phyloP scores from a whole-genome alignment of 2,113 vertebrate species.

The Carassius carassius region DNA sequence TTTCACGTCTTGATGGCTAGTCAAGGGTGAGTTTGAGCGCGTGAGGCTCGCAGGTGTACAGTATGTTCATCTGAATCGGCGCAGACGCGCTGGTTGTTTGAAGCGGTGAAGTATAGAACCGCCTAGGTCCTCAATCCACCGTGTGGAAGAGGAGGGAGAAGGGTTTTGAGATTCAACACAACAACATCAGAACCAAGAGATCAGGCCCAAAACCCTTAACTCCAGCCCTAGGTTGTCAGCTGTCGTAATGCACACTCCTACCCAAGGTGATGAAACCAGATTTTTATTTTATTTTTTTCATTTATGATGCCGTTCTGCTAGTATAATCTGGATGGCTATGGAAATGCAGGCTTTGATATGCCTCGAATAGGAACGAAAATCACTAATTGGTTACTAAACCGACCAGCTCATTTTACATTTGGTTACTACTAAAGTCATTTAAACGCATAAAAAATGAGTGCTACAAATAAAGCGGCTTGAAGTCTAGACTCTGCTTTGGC shows the following conservation, averaged over 20 bases:
- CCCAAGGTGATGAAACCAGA: constrained; percentile 74
- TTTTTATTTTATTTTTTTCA: constrained; percentile 48
- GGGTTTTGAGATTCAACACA: constrained; percentile 78
- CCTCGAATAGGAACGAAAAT: constrained; percentile 45
- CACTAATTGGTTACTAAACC: background rate
- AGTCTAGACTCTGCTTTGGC: constrained; percentile 15
- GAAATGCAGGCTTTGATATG: constrained; percentile 47
- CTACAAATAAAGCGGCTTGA: background rate
- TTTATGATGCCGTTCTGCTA: constrained; percentile 52
- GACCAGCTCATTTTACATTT: constrained; percentile 20
- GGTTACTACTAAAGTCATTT: background rate
- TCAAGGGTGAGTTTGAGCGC: constrained; percentile 52
- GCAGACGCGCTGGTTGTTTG: constrained; percentile 75
- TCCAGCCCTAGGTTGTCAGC: constrained; percentile 81
- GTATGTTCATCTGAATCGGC: constrained; percentile 75
- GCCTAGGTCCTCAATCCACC: constrained; percentile 85
- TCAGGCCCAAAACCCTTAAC: constrained; percentile 83
- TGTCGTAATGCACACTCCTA: constrained; percentile 82
- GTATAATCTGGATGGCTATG: background rate
- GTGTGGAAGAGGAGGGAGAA: constrained; percentile 86
- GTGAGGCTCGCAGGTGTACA: constrained; percentile 67
- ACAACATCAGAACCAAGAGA: constrained; percentile 77
- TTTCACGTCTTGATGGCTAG: constrained; percentile 48
- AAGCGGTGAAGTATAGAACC: constrained; percentile 81
- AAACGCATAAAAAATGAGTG: background rate